Conservation (phyloP, 1,140 invertebrate genomes). For the Argopecten irradians region DNA sequence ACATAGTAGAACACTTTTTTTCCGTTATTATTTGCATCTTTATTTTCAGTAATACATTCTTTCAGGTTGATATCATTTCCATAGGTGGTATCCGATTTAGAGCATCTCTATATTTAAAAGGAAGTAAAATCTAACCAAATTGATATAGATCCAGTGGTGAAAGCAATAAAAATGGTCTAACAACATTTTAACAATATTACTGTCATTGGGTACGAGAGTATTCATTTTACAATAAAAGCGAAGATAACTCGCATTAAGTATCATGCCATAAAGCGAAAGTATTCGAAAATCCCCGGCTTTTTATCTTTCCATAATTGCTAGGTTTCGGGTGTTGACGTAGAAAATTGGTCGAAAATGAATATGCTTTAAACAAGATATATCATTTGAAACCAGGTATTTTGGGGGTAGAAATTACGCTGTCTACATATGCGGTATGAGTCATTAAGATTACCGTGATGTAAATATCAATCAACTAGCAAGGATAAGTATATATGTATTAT, state of each 20-base stretch:
- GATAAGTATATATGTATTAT: background rate
- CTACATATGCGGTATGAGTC: background rate
- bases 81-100: too few species aligned
- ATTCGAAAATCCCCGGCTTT: background rate
- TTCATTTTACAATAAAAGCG: background rate
- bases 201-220: background rate
- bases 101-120: background rate
- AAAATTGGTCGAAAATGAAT: constrained; percentile 12
- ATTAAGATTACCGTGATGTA: background rate
- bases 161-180: background rate
- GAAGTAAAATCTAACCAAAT: background rate
- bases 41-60: too few species aligned
- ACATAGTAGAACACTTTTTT: too few species aligned
- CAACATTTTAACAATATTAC: background rate
- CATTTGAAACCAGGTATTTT: background rate
- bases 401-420: background rate
- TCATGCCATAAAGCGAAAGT: background rate
- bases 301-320: background rate
- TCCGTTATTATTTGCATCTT: too few species aligned
- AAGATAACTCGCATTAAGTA: background rate
- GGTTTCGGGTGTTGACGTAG: constrained; percentile 20
- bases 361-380: background rate
- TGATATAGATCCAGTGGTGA: background rate
- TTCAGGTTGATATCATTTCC: too few species aligned
- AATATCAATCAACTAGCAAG: background rate